Base-by-base conservation (phyloP, 2,888 invertebrate species). In the Papilio demoleus region DNA sequence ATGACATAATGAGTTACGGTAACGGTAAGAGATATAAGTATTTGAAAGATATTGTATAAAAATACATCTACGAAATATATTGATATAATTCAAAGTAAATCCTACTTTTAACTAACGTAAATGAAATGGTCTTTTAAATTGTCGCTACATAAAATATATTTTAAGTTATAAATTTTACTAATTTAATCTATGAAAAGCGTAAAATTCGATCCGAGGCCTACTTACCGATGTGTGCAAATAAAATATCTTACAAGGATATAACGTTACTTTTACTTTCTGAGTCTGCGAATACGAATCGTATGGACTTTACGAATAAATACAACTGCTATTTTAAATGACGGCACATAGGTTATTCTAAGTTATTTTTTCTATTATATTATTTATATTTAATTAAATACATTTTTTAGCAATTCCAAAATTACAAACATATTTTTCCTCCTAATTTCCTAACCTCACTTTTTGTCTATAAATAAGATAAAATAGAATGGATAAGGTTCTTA, bases 181-280 rank as follows among this genome's bases (percentile, higher is more conserved):
- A 9, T 4, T 8, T 22, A 42, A 40, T 62, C 27, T 56, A 58
- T 45, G 56, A 60, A 68, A 56, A 66, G 36, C 66, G 19, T 60
- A 59, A 59, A 60, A 64, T 65, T 65, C 64, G 64, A 68, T 60
- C 50, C 65, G 50, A 68, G 68, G n/a, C 64, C 60, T 60, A 68
- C 59, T 60, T 68, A 64, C 60, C 64, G 59, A 64, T 53, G 50
- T 50, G 45, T 50, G 64, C 65, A 65, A 68, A 58, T 64, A 59
- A 40, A 27, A 38, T 64, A 31, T 63, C 58, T 68, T 61, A 62
- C 66, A 70, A 70, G 70, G 65, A 69, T 65, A 65, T 65, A 45
- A 62, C 69, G 40, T 56, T 64, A 58, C 68, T 68, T 68, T 68
- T 68, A 68, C 68, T 68, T 65, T 64, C 45, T 59, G 38, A 63